Evolutionary conservation across 2,888 invertebrate genomes (phyloP).

Genomic region (Leptogaster cylindrica): DNA sequence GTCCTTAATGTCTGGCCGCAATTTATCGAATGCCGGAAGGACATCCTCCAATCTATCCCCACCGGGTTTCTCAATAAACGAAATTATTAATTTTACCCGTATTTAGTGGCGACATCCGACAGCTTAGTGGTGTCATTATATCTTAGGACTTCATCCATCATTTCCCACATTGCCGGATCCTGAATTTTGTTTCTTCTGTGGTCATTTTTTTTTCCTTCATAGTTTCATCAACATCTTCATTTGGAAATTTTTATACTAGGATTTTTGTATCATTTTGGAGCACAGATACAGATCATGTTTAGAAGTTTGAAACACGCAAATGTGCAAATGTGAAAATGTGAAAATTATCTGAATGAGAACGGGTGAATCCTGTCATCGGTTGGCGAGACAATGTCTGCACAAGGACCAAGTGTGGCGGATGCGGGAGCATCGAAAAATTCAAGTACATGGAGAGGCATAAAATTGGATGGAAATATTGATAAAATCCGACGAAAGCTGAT

Average conservation of each 20-base stretch:
- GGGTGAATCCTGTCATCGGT: background rate
- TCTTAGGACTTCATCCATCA: constrained; percentile 41
- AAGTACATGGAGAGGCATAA: background rate
- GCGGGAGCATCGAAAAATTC: constrained; percentile 1
- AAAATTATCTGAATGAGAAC: too few relatives aligned
- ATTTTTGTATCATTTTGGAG: too few relatives aligned
- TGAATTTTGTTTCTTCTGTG: too few relatives aligned
- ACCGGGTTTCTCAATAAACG: constrained; percentile 9
- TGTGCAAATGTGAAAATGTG: too few relatives aligned
- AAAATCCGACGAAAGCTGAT: constrained; percentile 45
- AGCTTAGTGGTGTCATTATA: constrained; percentile 41
- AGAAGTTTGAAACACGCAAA: too few relatives aligned
- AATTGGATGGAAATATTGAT: constrained; percentile 10
- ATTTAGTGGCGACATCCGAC: constrained; percentile 39
- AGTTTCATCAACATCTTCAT: background rate
- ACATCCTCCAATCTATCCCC: constrained; percentile 7
- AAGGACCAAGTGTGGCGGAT: background rate
- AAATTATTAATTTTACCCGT: constrained; percentile 41
- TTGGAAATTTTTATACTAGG: constrained; percentile 10
- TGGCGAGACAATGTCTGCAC: background rate
- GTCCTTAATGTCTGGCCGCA: constrained; percentile 11
- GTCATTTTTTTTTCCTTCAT: constrained; percentile 20
- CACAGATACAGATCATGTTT: too few relatives aligned
- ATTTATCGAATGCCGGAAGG: constrained; percentile 21
- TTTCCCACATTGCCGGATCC: constrained; percentile 5